Conservation (phyloP, 2,888 invertebrate species). For the Agrochola lychnidis region DNA sequence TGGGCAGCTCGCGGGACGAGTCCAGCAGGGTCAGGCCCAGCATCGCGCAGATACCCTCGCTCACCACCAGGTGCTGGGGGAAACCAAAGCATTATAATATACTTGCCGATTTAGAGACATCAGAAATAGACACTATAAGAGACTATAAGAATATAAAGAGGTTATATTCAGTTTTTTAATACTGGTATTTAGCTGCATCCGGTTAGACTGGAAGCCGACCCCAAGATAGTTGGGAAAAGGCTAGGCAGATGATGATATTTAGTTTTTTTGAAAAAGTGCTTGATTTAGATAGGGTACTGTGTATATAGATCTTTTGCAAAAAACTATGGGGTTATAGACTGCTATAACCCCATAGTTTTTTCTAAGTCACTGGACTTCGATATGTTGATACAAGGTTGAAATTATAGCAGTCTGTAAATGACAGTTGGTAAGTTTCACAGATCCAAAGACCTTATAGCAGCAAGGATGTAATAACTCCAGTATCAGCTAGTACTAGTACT, state of each 20-base stretch:
- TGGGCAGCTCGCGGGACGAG: constrained; percentile 69
- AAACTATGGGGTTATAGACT: too few species aligned
- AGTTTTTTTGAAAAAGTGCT: too few species aligned
- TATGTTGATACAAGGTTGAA: not conserved
- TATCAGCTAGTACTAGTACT: not conserved
- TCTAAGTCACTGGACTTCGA: too few species aligned
- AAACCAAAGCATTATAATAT: not conserved
- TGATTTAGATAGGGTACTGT: too few species aligned
- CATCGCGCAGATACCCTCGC: constrained; percentile 84
- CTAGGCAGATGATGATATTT: too few species aligned
- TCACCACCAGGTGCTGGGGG: constrained; percentile 78
- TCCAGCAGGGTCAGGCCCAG: constrained; percentile 79
- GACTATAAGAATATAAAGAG: too few species aligned
- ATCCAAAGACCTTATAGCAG: constrained; percentile 74
- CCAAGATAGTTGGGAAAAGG: too few species aligned
- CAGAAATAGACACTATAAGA: too few species aligned
- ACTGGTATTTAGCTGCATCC: too few species aligned
- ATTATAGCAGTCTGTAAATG: not conserved
- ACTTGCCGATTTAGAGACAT: not conserved
- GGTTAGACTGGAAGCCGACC: too few species aligned
- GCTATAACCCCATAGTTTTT: too few species aligned
- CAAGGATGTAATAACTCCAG: not conserved
- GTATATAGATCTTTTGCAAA: not conserved
- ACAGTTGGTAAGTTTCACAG: not conserved
- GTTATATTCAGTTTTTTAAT: too few species aligned